Conservation (phyloP, 2,113 vertebrate species). For the Myrmecobius fasciatus region DNA sequence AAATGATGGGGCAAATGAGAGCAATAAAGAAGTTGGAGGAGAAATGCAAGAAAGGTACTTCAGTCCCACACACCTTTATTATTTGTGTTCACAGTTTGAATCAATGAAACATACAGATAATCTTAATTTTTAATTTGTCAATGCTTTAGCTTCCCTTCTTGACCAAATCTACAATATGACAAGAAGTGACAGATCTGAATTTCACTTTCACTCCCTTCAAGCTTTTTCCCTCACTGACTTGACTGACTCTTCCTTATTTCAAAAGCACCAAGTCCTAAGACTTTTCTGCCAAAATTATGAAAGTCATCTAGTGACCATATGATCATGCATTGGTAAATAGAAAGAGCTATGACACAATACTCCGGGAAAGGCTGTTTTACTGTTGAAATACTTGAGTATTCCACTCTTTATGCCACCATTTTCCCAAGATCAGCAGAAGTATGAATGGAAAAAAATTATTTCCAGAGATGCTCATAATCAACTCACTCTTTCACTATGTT, state of each 20-base stretch:
- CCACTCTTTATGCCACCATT: not conserved
- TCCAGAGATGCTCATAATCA: not conserved
- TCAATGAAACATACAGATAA: not conserved
- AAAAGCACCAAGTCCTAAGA: not conserved
- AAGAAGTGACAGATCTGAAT: not conserved
- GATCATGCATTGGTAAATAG: not conserved
- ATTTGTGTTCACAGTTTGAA: not conserved
- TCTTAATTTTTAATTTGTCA: not conserved
- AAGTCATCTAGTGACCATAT: not conserved
- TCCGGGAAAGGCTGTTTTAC: conserved; percentile 36
- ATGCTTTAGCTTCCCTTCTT: not conserved
- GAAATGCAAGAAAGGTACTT: not conserved
- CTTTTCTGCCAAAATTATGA: not conserved
- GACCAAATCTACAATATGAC: not conserved
- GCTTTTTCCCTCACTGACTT: not conserved
- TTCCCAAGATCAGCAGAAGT: conserved; percentile 3
- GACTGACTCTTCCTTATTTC: not conserved
- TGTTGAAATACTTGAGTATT: not conserved
- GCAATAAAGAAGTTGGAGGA: not conserved
- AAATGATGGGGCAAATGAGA: not conserved
- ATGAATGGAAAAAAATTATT: not conserved
- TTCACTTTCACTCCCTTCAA: not conserved
- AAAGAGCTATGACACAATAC: not conserved
- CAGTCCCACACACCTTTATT: not conserved
- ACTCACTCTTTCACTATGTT: conserved; percentile 16